phyloP scores from a whole-genome alignment of 2,113 vertebrate genomes.

The Cryptoleucopteryx plumbea region DNA sequence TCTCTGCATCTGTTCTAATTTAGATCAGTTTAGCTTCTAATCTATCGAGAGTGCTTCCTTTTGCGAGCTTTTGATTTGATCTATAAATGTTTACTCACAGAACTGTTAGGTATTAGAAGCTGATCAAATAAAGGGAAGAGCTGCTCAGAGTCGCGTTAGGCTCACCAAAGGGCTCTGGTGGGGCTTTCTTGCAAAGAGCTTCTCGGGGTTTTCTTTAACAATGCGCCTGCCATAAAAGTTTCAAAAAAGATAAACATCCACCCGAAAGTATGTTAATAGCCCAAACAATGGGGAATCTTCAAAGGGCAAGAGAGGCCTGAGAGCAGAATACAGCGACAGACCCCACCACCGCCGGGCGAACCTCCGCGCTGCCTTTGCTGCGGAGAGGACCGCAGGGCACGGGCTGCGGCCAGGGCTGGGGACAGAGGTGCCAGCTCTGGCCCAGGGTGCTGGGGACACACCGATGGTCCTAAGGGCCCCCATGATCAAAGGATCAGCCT shows the following conservation, averaged over 20 bases:
- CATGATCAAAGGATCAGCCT: neutral
- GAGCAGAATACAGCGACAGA: neutral
- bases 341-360: neutral
- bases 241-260: slow-evolving; percentile 71
- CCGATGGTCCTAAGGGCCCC: neutral
- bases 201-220: slow-evolving; percentile 20
- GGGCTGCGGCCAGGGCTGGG: neutral
- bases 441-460: neutral
- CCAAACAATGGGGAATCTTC: slow-evolving; percentile 67
- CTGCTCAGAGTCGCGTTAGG: neutral
- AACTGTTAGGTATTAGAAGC: slow-evolving; percentile 71
- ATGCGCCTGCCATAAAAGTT: slow-evolving; percentile 57
- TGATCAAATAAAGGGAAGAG: slow-evolving; percentile 71
- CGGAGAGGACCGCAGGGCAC: neutral
- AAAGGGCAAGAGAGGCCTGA: slow-evolving; percentile 48
- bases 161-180: slow-evolving; percentile 27
- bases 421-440: neutral
- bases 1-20: slow-evolving; percentile 77
- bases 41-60: slow-evolving; percentile 69
- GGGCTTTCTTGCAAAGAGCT: slow-evolving; percentile 22
- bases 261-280: slow-evolving; percentile 68
- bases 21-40: slow-evolving; percentile 68
- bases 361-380: neutral
- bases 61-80: slow-evolving; percentile 60
- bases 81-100: slow-evolving; percentile 68